These are phyloP conservation scores for Morinoia aosen DNA, from an alignment of 2,888 invertebrate genomes.

Conservation along the genomic window DNA sequence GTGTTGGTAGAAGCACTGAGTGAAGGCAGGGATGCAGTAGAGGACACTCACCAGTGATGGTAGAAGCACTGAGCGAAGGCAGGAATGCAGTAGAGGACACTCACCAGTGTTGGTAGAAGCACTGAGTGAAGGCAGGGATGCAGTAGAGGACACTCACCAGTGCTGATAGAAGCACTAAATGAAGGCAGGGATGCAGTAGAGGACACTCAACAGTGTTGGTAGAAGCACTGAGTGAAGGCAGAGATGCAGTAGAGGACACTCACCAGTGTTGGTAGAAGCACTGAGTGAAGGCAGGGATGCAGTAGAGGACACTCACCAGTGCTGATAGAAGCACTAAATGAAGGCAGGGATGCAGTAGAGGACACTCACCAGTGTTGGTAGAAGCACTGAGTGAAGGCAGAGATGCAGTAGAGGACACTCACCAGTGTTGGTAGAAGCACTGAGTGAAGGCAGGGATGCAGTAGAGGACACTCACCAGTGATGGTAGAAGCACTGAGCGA, in stretches of 20 bases:
- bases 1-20: conserved; percentile 58
- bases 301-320: conserved; percentile 61
- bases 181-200: conserved; percentile 66
- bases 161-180: conserved; percentile 57
- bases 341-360: conserved; percentile 65
- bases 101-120: conserved; percentile 57
- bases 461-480: conserved; percentile 61
- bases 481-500: conserved; percentile 60
- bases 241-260: conserved; percentile 64
- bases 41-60: conserved; percentile 58
- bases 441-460: conserved; percentile 64
- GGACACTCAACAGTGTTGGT: conserved; percentile 57
- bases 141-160: conserved; percentile 62
- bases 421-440: conserved; percentile 57
- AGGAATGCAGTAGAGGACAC: conserved; percentile 64
- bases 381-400: conserved; percentile 62
- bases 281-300: conserved; percentile 65
- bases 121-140: conserved; percentile 64
- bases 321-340: conserved; percentile 58
- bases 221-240: conserved; percentile 62
- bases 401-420: conserved; percentile 64
- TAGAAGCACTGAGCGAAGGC: conserved; percentile 61
- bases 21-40: conserved; percentile 65
- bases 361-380: conserved; percentile 57
- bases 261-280: conserved; percentile 56